phyloP scores from a whole-genome alignment of 30 jellyfish, hydroid and myxozoan genomes.

The Hydractinia symbiolongicarpus region DNA sequence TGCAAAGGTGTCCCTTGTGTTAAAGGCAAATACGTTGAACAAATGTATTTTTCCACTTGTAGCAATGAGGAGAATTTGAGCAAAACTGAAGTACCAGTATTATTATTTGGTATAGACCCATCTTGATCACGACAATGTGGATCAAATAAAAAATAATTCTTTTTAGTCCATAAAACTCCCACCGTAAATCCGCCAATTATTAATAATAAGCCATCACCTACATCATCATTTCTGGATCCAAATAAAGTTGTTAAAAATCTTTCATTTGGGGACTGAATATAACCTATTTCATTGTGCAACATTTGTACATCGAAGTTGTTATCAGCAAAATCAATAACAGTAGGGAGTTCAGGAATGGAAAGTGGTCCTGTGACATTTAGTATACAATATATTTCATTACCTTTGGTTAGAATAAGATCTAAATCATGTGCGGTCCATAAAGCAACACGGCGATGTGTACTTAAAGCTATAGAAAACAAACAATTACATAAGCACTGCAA shows the following conservation, averaged over 20 bases:
- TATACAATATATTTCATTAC: too few relatives aligned
- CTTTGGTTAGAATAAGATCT: too few relatives aligned
- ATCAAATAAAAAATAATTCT: background rate
- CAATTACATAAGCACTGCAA: too few relatives aligned
- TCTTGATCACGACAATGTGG: background rate
- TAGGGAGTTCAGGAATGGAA: too few relatives aligned
- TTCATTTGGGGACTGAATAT: too few relatives aligned
- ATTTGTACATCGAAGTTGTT: too few relatives aligned
- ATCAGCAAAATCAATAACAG: too few relatives aligned
- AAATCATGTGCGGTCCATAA: too few relatives aligned
- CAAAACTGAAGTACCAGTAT: background rate
- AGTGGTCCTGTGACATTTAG: too few relatives aligned
- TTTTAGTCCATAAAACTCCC: background rate
- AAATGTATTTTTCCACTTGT: background rate
- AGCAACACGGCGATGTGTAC: too few relatives aligned
- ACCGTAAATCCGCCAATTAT: background rate
- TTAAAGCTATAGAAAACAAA: too few relatives aligned
- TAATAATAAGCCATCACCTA: background rate
- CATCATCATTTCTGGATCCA: background rate
- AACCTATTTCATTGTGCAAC: too few relatives aligned
- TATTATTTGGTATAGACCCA: background rate
- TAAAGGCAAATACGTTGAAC: background rate
- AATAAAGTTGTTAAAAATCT: background rate
- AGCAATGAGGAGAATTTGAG: background rate
- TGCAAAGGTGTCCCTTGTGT: background rate